phyloP scores from a whole-genome alignment of 2,888 invertebrate genomes.

The Mimas tiliae region DNA sequence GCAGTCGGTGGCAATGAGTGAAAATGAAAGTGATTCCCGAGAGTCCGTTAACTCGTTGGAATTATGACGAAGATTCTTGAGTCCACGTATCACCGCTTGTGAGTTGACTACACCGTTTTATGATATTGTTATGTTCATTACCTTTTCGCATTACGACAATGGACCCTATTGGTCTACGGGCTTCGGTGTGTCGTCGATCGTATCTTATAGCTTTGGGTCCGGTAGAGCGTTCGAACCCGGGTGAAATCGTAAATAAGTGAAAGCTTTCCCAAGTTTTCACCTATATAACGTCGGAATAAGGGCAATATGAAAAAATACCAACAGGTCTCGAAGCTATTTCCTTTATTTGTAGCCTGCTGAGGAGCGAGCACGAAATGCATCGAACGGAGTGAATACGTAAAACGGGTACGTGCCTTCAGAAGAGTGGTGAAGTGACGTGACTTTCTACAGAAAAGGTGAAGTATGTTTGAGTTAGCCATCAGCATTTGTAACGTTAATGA shows the following conservation, averaged over 20 bases:
- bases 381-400: slow-evolving; percentile 29
- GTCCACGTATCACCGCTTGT: slow-evolving; percentile 53
- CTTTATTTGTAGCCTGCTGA: slow-evolving; percentile 27
- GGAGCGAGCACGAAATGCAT: slow-evolving; percentile 28
- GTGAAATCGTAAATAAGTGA: slow-evolving; percentile 13
- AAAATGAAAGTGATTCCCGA: slow-evolving; percentile 75
- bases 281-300: slow-evolving; percentile 17
- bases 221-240: slow-evolving; percentile 1
- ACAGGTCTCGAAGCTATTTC: slow-evolving; percentile 24
- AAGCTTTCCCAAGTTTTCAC: slow-evolving; percentile 13
- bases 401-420: slow-evolving; percentile 26
- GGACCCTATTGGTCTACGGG: slow-evolving; percentile 45
- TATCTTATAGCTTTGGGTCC: slow-evolving; percentile 2
- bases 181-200: background rate
- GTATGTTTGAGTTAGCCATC: background rate
- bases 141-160: slow-evolving; percentile 52
- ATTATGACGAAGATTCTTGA: slow-evolving; percentile 65
- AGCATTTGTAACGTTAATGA: background rate
- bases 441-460: slow-evolving; percentile 23
- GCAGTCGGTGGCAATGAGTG: slow-evolving; percentile 72
- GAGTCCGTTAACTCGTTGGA: slow-evolving; percentile 63
- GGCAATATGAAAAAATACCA: slow-evolving; percentile 21
- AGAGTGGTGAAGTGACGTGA: slow-evolving; percentile 28
- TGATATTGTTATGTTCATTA: slow-evolving; percentile 58
- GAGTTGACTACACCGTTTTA: slow-evolving; percentile 50